phyloP scores from a whole-genome alignment of 2,888 invertebrate species.

The Drosophila heteroneura region DNA sequence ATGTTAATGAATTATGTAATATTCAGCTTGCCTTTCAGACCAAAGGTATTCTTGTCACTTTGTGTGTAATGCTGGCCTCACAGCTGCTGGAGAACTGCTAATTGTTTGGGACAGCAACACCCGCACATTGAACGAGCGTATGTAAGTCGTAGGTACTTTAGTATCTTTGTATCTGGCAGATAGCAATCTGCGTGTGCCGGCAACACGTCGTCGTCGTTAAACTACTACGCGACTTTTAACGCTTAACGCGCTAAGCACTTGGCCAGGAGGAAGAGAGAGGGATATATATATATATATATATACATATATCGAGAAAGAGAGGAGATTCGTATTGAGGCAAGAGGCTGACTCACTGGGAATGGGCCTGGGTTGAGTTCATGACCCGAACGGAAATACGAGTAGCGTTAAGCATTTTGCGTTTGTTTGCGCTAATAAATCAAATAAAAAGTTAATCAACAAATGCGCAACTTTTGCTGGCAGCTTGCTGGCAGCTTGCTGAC shows the following conservation, averaged over 20 bases:
- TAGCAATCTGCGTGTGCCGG: constrained; percentile 72
- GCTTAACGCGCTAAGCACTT: constrained; percentile 70
- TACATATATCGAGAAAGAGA: not conserved
- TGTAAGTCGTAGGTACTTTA: constrained; percentile 30
- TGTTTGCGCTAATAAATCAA: constrained; percentile 77
- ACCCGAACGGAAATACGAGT: constrained; percentile 60
- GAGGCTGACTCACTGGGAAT: constrained; percentile 37
- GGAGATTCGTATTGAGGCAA: not conserved
- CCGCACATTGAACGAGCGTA: constrained; percentile 54
- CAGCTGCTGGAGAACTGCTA: constrained; percentile 46
- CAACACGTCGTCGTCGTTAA: constrained; percentile 78
- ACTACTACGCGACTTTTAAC: constrained; percentile 75
- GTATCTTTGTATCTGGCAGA: constrained; percentile 64
- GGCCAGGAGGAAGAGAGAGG: constrained; percentile 12
- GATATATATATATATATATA: not conserved
- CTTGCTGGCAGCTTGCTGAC: not conserved
- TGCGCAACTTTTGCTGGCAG: constrained; percentile 47
- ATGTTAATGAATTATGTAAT: constrained; percentile 25
- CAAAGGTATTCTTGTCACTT: not conserved
- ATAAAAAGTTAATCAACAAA: constrained; percentile 82
- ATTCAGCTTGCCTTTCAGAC: not conserved
- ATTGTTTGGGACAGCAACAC: constrained; percentile 71
- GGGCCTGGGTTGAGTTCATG: constrained; percentile 62
- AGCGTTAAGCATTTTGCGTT: constrained; percentile 54
- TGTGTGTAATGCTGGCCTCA: constrained; percentile 15